phyloP scores from a whole-genome alignment of 2,113 vertebrate species.

The Bostrychus sinensis region DNA sequence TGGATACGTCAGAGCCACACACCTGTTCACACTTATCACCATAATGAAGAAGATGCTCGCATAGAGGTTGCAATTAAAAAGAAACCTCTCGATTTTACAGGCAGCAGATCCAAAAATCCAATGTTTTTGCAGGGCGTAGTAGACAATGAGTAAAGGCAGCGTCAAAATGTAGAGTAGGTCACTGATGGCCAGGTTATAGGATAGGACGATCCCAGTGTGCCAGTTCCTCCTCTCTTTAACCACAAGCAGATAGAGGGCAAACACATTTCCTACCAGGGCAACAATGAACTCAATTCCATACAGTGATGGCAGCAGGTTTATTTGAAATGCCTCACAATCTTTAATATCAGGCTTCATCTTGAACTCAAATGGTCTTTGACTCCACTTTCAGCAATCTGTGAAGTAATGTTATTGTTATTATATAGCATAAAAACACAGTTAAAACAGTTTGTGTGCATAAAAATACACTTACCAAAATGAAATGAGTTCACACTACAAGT shows the following conservation, averaged over 20 bases:
- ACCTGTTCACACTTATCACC: constrained; percentile 85
- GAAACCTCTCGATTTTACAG: constrained; percentile 83
- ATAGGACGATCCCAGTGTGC: constrained; percentile 80
- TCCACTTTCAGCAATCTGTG: not conserved
- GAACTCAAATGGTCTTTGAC: not conserved
- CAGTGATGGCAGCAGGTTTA: constrained; percentile 57
- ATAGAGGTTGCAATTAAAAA: constrained; percentile 85
- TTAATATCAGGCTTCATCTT: constrained; percentile 21
- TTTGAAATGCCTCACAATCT: constrained; percentile 43
- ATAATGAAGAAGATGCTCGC: constrained; percentile 83
- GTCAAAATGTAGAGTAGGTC: constrained; percentile 83
- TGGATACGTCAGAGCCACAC: constrained; percentile 80
- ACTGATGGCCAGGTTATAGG: constrained; percentile 82
- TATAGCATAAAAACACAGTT: not conserved
- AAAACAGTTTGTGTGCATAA: not conserved
- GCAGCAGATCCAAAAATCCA: constrained; percentile 71
- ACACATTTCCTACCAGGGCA: constrained; percentile 72
- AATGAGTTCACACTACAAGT: not conserved
- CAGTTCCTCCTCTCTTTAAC: constrained; percentile 70
- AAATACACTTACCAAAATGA: constrained; percentile 14
- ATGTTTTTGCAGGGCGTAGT: constrained; percentile 68
- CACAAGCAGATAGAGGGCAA: constrained; percentile 74
- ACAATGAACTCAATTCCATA: constrained; percentile 70
- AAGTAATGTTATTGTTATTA: not conserved
- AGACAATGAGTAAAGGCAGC: constrained; percentile 77